Conservation (phyloP, 2,797 vertebrate species). For the Tangara arthus region DNA sequence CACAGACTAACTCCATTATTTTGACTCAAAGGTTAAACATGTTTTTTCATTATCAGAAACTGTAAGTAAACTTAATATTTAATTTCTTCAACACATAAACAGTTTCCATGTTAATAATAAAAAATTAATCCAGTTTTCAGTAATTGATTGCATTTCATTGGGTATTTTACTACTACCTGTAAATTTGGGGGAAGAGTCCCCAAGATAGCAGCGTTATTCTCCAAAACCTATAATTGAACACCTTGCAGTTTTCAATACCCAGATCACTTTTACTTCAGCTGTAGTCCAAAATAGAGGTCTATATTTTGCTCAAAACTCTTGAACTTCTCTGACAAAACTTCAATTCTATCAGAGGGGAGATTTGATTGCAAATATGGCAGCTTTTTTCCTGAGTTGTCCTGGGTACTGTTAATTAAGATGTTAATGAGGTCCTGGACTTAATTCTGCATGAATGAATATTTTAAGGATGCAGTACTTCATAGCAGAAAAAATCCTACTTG, state of each 20-base stretch:
- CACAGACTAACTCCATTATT: neutral
- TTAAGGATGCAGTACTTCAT: neutral
- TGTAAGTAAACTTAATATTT: neutral
- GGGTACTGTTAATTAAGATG: neutral
- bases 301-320: neutral
- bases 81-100: neutral
- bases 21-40: neutral
- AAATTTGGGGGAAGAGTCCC: neutral
- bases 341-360: neutral
- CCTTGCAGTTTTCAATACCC: neutral
- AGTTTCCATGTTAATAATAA: neutral
- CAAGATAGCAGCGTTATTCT: neutral
- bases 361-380: neutral
- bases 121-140: neutral
- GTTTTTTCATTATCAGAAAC: neutral
- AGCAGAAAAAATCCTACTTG: neutral
- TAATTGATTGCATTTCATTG: neutral
- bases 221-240: neutral
- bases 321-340: neutral
- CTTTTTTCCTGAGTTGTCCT: neutral
- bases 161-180: neutral
- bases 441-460: neutral
- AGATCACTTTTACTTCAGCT: neutral
- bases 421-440: slow-evolving; percentile 8
- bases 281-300: neutral